phyloP scores from a whole-genome alignment of 2,888 invertebrate species.

The Tachystola acroxantha region DNA sequence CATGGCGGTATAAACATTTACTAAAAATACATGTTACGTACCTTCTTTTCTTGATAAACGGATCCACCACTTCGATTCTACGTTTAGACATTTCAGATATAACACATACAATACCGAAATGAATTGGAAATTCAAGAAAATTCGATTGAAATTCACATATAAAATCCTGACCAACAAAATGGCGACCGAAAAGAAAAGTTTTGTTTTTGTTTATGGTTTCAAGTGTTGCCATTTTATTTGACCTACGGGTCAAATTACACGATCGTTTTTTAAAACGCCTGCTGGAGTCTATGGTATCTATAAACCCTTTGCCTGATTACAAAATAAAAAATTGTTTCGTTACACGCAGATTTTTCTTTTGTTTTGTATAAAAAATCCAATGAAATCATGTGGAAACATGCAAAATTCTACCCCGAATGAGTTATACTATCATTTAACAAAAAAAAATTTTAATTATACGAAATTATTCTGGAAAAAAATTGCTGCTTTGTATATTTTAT shows the following conservation, averaged over 20 bases:
- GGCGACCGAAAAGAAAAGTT: slow-evolving; percentile 33
- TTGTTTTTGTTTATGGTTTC: slow-evolving; percentile 14
- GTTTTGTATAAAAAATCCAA: too few species aligned
- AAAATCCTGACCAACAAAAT: slow-evolving; percentile 60
- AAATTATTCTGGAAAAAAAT: too few species aligned
- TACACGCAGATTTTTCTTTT: not conserved
- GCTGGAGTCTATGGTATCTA: not conserved
- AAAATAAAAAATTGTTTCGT: not conserved
- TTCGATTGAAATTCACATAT: slow-evolving; percentile 27
- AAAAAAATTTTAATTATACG: too few species aligned
- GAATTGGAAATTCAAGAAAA: slow-evolving; percentile 27
- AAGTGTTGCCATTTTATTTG: slow-evolving; percentile 3
- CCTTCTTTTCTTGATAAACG: slow-evolving; percentile 88
- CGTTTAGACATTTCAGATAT: slow-evolving; percentile 85
- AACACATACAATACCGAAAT: slow-evolving; percentile 41
- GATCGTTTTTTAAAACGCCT: slow-evolving; percentile 5
- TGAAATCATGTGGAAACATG: too few species aligned
- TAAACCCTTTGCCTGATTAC: too few species aligned
- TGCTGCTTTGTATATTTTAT: too few species aligned
- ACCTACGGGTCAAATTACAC: slow-evolving; percentile 1
- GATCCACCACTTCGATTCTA: slow-evolving; percentile 91
- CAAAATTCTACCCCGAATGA: too few species aligned
- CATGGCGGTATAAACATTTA: slow-evolving; percentile 31
- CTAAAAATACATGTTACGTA: slow-evolving; percentile 41
- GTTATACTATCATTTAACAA: too few species aligned